These are phyloP conservation scores for Pangasius mekongensis DNA, from an alignment of 2,797 vertebrate species.

Conservation along the genomic window DNA sequence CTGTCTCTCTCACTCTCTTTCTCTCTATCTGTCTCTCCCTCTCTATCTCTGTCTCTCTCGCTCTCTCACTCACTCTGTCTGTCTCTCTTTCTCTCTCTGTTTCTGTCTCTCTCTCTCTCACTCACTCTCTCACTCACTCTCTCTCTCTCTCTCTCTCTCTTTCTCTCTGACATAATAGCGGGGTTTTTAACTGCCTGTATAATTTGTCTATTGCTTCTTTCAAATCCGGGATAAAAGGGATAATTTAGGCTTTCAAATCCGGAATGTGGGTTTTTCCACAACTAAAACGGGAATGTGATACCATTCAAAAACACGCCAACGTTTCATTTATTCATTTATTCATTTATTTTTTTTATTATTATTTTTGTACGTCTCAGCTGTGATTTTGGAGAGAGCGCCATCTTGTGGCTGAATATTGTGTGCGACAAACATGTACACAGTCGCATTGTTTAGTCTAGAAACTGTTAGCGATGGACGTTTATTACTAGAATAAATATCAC, in stretches of 20 bases:
- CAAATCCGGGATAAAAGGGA: background rate
- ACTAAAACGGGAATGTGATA: background rate
- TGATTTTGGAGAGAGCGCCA: constrained; percentile 13
- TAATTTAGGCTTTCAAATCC: background rate
- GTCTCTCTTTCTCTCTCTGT: too few species aligned
- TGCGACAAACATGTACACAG: background rate
- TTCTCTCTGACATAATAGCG: background rate
- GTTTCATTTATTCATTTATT: background rate
- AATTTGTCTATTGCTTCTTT: constrained; percentile 34
- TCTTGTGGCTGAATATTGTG: constrained; percentile 10
- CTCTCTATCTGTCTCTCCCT: too few species aligned
- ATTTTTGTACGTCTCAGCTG: background rate
- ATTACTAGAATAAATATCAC: background rate
- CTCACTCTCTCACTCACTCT: too few species aligned
- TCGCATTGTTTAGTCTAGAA: background rate
- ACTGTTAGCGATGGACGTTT: background rate
- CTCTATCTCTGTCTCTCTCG: too few species aligned
- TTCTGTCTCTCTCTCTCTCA: too few species aligned
- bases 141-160: too few species aligned
- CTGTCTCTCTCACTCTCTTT: too few species aligned
- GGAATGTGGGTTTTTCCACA: constrained; percentile 18
- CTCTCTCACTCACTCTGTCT: too few species aligned
- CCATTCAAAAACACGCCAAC: background rate
- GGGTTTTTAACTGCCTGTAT: constrained; percentile 13
- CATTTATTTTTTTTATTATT: background rate